Percentiles rank a stretch among this genome's conserved stretches.
Evolutionary conservation across 2,888 invertebrate species (phyloP).

Genomic region (Drosophila barbarae): DNA sequence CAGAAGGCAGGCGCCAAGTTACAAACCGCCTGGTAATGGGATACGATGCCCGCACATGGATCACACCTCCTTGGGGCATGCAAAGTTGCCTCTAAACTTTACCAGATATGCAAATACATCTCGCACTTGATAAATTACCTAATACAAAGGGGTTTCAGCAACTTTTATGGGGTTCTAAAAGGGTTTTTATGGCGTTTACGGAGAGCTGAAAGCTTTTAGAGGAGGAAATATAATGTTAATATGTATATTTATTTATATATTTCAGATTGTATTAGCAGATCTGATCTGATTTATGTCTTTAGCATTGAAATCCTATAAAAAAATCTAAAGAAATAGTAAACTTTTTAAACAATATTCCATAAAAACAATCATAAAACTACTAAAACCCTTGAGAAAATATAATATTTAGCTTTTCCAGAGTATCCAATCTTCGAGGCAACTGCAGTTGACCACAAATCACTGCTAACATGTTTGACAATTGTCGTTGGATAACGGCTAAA

Average conservation of each 20-base stretch:
- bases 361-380: too few relatives aligned
- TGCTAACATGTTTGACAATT: slow-evolving; percentile 29
- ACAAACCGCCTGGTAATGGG: slow-evolving; percentile 14
- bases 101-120: slow-evolving; percentile 3
- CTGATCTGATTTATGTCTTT: neutral
- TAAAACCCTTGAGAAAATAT: neutral
- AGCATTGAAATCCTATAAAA: neutral
- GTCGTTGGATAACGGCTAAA: slow-evolving; percentile 43
- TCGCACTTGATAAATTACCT: slow-evolving; percentile 5
- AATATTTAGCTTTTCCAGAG: slow-evolving; percentile 4
- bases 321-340: too few relatives aligned
- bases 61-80: slow-evolving; percentile 8
- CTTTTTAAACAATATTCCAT: neutral
- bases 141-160: neutral
- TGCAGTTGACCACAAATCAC: slow-evolving; percentile 19
- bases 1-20: slow-evolving; percentile 41
- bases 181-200: neutral
- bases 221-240: neutral
- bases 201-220: fast-evolving
- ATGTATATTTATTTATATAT: neutral
- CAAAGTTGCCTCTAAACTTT: slow-evolving; percentile 3
- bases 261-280: neutral
- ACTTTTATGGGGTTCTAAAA: neutral
- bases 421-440: neutral
- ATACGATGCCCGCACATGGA: slow-evolving; percentile 9